phyloP scores from a whole-genome alignment of 1,140 invertebrate genomes.

The Eupristina koningsbergeri region DNA sequence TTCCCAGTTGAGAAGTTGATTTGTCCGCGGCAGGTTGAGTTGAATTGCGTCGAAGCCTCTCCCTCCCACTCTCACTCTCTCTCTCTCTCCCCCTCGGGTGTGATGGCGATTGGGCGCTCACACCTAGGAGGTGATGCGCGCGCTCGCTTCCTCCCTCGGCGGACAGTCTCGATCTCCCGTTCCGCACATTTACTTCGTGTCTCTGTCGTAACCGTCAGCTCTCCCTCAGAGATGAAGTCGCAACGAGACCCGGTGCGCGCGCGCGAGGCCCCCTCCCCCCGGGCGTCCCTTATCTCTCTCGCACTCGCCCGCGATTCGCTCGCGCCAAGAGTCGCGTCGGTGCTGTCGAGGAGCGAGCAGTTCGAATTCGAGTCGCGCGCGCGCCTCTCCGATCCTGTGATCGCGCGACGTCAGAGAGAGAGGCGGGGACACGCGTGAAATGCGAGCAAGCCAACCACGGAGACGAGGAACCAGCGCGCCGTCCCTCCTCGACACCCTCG shows the following conservation, averaged over 20 bases:
- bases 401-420: neutral
- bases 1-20: no score
- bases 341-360: slow-evolving; percentile 2
- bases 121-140: neutral
- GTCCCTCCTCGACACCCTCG: no score
- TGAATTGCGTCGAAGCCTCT: neutral
- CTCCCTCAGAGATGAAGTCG: neutral
- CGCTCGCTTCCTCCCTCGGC: neutral
- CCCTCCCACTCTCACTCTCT: neutral
- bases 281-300: neutral
- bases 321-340: slow-evolving; percentile 14
- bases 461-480: neutral
- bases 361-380: neutral
- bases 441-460: neutral
- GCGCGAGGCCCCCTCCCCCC: neutral
- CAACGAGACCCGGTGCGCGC: neutral
- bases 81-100: neutral
- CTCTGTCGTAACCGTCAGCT: neutral
- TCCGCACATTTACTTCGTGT: no score
- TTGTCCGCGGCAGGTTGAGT: no score
- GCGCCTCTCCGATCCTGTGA: neutral
- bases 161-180: neutral
- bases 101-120: neutral
- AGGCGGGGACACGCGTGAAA: neutral
- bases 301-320: slow-evolving; percentile 2